Base-by-base conservation (phyloP, 2,888 invertebrate genomes). In the Tridacna crocea region DNA sequence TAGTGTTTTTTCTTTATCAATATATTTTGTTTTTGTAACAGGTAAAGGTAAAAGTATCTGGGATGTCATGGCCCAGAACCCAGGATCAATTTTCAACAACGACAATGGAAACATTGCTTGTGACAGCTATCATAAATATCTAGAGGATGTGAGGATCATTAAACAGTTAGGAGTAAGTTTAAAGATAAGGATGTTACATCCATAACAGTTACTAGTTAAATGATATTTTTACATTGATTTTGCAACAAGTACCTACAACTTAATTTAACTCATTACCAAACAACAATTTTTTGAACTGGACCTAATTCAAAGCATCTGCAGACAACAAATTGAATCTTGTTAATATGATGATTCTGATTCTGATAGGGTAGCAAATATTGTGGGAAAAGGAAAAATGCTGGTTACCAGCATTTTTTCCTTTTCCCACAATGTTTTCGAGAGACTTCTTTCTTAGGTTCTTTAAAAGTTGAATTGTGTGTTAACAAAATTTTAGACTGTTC, bases 71-170 rank as follows among this genome's bases (percentile, higher is more conserved):
- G 95, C 95, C 0, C 92, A 92, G 72, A 95, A 95, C 24, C 96
- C 96, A 0, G 96, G 96, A 82, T 77, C 70, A 19, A 77, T 85
- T n/a, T 51, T 65, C n/a, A 95, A 96, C 94, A 96, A 94, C 60
- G 95, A 95, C 17, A 96, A 95, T 65, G 96, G 96, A 0, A 96
- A 97, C 90, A 93, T 96, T 0, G 96, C 96, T 0, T 96, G 96
- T 81, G 96, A 96, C 92, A 96, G 96, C 51, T 97, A 96, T 93
- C 95, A 96, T 92, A 95, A 94, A 79, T 96, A 95, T 92, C 94
- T 95, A 85, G 95, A 96, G 22, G 97, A 97, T 89, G 95, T 96
- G 0, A 89, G 93, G 65, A 92, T 96, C 26, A 90, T 97, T 79
- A 95, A 95, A 72, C 91, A 95, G 13, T 72, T 89, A 60, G 88